Conservation (phyloP, 2,797 vertebrate species). For the Ceyx erithaca region DNA sequence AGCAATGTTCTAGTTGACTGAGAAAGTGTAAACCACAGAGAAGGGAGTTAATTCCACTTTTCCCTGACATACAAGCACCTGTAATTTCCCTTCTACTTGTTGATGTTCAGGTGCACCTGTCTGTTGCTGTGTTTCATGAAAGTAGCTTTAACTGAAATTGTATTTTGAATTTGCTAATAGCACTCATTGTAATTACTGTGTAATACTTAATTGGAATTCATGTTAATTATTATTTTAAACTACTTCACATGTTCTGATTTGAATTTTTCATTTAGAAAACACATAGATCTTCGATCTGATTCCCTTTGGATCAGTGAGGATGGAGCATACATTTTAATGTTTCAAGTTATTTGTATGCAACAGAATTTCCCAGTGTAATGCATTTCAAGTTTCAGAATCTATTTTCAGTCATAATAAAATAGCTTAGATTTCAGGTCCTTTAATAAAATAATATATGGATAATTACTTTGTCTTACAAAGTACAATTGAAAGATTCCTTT, state of each 20-base stretch:
- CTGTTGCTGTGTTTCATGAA: neutral
- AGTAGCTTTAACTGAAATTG: constrained; percentile 38
- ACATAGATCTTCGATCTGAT: constrained; percentile 46
- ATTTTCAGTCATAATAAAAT: neutral
- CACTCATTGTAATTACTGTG: constrained; percentile 75
- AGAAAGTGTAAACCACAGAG: neutral
- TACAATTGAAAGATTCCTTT: neutral
- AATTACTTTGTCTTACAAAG: neutral
- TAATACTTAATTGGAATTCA: constrained; percentile 66
- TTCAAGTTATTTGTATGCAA: constrained; percentile 1
- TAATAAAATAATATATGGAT: neutral
- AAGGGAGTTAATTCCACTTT: neutral
- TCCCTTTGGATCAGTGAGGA: constrained; percentile 52
- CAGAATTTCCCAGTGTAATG: neutral
- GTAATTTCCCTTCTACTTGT: constrained; percentile 10
- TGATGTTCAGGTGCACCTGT: constrained; percentile 33
- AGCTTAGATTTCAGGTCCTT: neutral
- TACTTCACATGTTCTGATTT: constrained; percentile 65
- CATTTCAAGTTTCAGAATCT: neutral
- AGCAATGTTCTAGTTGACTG: neutral
- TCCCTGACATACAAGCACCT: neutral
- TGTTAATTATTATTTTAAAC: constrained; percentile 82
- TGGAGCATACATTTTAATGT: constrained; percentile 50
- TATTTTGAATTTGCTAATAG: constrained; percentile 64
- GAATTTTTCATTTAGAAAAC: constrained; percentile 75